Percentiles rank a stretch among this genome's conserved stretches.
phyloP scores from a whole-genome alignment of 2,888 invertebrate species.

The Bombyx huttoni region DNA sequence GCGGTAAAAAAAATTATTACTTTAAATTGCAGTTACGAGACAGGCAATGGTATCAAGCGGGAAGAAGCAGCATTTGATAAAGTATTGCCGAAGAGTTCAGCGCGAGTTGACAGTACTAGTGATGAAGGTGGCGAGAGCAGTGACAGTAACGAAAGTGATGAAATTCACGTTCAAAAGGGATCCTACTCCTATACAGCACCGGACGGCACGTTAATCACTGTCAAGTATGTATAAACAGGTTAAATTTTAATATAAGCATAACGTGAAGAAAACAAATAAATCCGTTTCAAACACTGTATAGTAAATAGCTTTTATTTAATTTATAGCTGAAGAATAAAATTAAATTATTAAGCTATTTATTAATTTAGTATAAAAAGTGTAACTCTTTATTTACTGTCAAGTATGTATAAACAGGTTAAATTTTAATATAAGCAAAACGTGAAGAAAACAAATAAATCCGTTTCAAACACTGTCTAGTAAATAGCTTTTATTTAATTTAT shows the following conservation, averaged over 20 bases:
- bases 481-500: no score
- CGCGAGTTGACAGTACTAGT: conserved; percentile 45
- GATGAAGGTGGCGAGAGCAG: conserved; percentile 71
- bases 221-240: conserved; percentile 47
- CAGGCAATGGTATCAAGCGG: conserved; percentile 83
- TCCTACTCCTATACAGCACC: conserved; percentile 80
- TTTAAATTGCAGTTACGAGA: conserved; percentile 75
- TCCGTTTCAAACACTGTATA: no score
- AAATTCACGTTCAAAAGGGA: conserved; percentile 75
- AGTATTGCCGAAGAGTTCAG: conserved; percentile 48
- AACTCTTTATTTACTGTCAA: conserved; percentile 74
- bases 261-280: no score
- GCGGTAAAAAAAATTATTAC: background rate
- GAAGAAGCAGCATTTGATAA: conserved; percentile 82
- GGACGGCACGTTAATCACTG: conserved; percentile 76
- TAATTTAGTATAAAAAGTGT: no score
- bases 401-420: conserved; percentile 25
- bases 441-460: no score
- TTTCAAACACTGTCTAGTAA: no score
- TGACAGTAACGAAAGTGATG: conserved; percentile 54
- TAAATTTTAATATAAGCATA: background rate
- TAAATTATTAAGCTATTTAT: no score
- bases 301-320: no score
- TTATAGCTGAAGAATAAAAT: no score
- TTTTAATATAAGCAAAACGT: background rate